Percentiles rank a stretch among this genome's conserved stretches.
Conservation (phyloP, 2,888 invertebrate species). For the Euphydryas editha region DNA sequence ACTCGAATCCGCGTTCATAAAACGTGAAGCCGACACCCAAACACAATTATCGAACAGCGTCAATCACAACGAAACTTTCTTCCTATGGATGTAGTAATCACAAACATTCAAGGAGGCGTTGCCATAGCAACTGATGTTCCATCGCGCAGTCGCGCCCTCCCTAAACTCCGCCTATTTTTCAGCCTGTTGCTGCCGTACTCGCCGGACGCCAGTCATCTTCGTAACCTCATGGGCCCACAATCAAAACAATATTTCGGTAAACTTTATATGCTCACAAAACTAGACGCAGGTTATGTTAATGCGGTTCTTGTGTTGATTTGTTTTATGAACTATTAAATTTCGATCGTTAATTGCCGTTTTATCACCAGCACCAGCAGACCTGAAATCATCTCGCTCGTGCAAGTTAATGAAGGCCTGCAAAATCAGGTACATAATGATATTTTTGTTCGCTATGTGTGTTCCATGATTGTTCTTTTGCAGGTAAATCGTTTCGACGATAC, state of each 20-base stretch:
- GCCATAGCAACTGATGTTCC: slow-evolving; percentile 69
- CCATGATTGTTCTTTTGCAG: neutral
- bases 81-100: slow-evolving; percentile 62
- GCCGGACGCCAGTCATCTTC: slow-evolving; percentile 70
- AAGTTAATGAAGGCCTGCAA: slow-evolving; percentile 63
- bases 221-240: slow-evolving; percentile 59
- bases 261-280: slow-evolving; percentile 18
- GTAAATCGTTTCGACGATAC: neutral
- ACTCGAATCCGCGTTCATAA: slow-evolving; percentile 24
- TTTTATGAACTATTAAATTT: slow-evolving; percentile 48
- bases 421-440: slow-evolving; percentile 63
- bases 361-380: slow-evolving; percentile 50
- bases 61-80: slow-evolving; percentile 66
- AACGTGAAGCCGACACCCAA: slow-evolving; percentile 44
- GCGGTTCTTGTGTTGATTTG: slow-evolving; percentile 35
- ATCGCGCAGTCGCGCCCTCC: slow-evolving; percentile 69
- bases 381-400: slow-evolving; percentile 57
- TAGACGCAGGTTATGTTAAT: neutral
- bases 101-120: slow-evolving; percentile 78
- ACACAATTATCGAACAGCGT: slow-evolving; percentile 62
- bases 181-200: slow-evolving; percentile 77
- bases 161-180: slow-evolving; percentile 67
- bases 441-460: slow-evolving; percentile 19
- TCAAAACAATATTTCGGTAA: slow-evolving; percentile 44
- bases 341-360: slow-evolving; percentile 24